Evolutionary conservation across 92 coral and sea anemone genomes (phyloP).

Genomic region (Phenganax stokvisi): DNA sequence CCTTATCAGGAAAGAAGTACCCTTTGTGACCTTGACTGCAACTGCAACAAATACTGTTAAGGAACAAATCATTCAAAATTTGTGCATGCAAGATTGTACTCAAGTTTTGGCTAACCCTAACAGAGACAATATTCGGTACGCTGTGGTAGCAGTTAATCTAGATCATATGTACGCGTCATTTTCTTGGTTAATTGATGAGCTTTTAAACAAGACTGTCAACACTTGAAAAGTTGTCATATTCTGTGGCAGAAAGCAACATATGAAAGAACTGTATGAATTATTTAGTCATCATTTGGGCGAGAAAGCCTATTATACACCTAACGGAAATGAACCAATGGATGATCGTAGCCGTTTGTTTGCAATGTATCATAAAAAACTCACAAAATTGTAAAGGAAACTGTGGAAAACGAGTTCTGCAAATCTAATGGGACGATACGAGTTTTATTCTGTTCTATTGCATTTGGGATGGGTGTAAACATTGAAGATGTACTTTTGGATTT

Average conservation of each 20-base stretch:
- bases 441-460: slow-evolving; percentile 51
- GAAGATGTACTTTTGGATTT: slow-evolving; percentile 23
- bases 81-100: neutral
- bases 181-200: neutral
- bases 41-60: neutral
- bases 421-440: slow-evolving; percentile 48
- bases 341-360: slow-evolving; percentile 50
- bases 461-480: slow-evolving; percentile 59
- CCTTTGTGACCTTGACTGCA: neutral
- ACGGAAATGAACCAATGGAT: slow-evolving; percentile 47
- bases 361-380: slow-evolving; percentile 53
- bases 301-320: slow-evolving; percentile 19
- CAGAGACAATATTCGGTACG: neutral
- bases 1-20: slow-evolving; percentile 5
- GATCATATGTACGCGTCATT: neutral
- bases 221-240: slow-evolving; percentile 12
- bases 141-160: neutral
- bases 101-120: slow-evolving; percentile 15
- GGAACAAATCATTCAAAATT: neutral
- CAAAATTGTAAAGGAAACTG: slow-evolving; percentile 39
- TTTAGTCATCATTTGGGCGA: slow-evolving; percentile 15
- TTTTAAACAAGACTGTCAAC: neutral
- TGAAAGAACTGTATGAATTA: slow-evolving; percentile 18
- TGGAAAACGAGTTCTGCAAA: slow-evolving; percentile 53
- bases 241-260: neutral